phyloP scores from a whole-genome alignment of 2,113 vertebrate species.

The Bubo blakistoni region DNA sequence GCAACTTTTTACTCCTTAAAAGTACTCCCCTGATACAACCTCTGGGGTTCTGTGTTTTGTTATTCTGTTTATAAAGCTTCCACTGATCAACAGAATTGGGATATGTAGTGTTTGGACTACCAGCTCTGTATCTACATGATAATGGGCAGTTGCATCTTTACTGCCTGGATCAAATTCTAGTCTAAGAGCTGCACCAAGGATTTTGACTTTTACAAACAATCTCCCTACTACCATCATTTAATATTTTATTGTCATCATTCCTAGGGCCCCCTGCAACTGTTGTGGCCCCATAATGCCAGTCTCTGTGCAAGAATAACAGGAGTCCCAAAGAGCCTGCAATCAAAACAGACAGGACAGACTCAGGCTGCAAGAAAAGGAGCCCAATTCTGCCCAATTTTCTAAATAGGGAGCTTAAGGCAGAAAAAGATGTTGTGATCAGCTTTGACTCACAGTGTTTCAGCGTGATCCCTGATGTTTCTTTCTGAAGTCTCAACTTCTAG shows the following conservation, averaged over 20 bases:
- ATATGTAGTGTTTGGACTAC: background rate
- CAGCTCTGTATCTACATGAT: background rate
- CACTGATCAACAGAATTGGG: background rate
- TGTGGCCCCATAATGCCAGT: background rate
- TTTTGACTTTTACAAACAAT: background rate
- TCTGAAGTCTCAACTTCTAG: background rate
- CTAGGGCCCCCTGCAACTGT: background rate
- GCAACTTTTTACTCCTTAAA: background rate
- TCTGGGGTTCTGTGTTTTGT: background rate
- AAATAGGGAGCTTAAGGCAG: background rate
- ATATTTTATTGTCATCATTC: background rate
- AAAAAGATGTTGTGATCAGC: background rate
- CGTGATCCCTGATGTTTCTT: rapidly evolving
- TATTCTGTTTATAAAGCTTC: background rate
- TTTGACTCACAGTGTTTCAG: background rate
- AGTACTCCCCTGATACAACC: background rate
- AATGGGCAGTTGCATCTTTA: background rate
- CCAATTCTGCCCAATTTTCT: background rate
- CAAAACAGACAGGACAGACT: background rate
- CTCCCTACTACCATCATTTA: background rate
- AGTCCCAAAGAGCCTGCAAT: background rate
- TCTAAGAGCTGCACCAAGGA: background rate
- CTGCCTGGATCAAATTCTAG: background rate
- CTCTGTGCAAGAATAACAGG: background rate
- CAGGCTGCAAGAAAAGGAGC: background rate